A percentile compares a stretch with the other conserved stretches of the same genome.
phyloP scores from a whole-genome alignment of 1,140 invertebrate genomes.

The Bombus sylvicola region DNA sequence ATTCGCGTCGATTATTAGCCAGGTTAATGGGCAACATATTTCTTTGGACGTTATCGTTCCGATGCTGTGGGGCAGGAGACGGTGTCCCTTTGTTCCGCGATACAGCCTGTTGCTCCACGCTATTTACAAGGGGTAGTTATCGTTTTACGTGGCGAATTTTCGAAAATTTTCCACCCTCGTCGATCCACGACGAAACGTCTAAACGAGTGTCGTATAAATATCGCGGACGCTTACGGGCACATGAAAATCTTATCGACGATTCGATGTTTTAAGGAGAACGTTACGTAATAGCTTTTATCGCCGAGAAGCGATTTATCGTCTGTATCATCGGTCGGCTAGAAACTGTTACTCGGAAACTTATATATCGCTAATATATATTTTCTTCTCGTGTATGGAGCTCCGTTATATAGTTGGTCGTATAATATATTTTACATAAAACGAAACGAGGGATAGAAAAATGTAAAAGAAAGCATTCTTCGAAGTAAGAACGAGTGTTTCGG shows the following conservation, averaged over 20 bases:
- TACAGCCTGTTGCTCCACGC: slow-evolving; percentile 38
- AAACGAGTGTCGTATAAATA: background rate
- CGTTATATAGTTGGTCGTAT: background rate
- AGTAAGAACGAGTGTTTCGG: no score
- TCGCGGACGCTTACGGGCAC: background rate
- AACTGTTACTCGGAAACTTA: background rate
- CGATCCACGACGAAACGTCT: background rate
- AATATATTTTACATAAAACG: background rate
- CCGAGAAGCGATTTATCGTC: background rate
- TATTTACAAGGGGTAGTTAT: background rate
- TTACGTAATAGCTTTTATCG: background rate
- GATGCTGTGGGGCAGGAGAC: background rate
- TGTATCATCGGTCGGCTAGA: background rate
- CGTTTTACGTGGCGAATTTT: background rate
- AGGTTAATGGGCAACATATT: background rate
- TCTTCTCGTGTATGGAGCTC: background rate
- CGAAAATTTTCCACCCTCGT: background rate
- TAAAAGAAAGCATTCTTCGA: no score
- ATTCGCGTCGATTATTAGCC: background rate
- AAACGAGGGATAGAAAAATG: background rate
- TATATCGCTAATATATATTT: background rate
- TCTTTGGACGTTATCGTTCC: slow-evolving; percentile 14
- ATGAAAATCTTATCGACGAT: background rate
- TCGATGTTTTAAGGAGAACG: background rate
- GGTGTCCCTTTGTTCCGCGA: slow-evolving; percentile 7